Evolutionary conservation across 2,113 vertebrate genomes (phyloP).

Genomic region (Rhinopithecus roxellana): DNA sequence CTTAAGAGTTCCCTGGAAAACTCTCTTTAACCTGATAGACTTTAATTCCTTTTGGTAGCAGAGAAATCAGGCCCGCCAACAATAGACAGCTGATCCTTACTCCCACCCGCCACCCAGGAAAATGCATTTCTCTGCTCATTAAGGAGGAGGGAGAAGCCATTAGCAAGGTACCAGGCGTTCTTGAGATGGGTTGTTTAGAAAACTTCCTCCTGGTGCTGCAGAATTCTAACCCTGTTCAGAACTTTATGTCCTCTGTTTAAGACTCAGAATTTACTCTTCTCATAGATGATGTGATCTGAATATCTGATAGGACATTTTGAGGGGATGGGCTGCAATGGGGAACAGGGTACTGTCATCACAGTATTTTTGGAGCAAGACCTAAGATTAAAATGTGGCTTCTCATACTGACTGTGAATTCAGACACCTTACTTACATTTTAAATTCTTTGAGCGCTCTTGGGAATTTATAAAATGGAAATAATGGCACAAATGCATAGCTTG

Average conservation of each 20-base stretch:
- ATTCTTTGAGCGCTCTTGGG: background rate
- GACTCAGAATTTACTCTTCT: background rate
- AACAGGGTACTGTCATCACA: background rate
- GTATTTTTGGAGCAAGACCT: background rate
- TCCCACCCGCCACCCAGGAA: background rate
- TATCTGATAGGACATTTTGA: background rate
- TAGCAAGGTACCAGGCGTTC: background rate
- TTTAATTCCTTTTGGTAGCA: background rate
- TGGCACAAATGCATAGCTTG: background rate
- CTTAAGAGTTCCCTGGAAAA: background rate
- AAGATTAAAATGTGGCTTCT: background rate
- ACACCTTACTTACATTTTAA: background rate
- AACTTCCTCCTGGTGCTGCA: background rate
- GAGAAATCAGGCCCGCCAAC: background rate
- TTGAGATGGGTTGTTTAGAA: background rate
- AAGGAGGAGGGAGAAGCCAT: background rate
- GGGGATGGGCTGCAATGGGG: background rate
- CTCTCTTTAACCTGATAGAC: background rate
- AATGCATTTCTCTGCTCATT: background rate
- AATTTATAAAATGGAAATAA: slow-evolving; percentile 42
- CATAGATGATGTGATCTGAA: background rate
- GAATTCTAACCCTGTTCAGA: background rate
- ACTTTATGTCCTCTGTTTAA: background rate
- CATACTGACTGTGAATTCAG: background rate
- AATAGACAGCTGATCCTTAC: background rate